Conservation (phyloP, 2,888 invertebrate genomes). For the Odontothrips loti region DNA sequence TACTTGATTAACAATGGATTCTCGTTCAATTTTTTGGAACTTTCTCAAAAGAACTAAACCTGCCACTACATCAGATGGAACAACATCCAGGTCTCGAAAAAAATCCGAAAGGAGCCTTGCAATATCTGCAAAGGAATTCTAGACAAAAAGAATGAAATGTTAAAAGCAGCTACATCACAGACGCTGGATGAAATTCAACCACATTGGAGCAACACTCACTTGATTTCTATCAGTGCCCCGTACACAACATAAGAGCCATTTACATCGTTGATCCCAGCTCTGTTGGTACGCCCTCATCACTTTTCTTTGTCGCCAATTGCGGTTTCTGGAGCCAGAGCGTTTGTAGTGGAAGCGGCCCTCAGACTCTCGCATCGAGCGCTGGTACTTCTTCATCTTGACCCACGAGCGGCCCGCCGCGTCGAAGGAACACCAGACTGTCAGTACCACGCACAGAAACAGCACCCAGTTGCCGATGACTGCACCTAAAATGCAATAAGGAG, state of each 20-base stretch:
- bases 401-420: slow-evolving; percentile 83
- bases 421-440: slow-evolving; percentile 81
- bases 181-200: background rate
- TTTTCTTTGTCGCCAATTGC: slow-evolving; percentile 83
- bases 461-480: slow-evolving; percentile 75
- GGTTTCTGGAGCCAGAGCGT: slow-evolving; percentile 68
- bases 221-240: slow-evolving; percentile 68
- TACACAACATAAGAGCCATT: slow-evolving; percentile 77
- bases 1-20: slow-evolving; percentile 67
- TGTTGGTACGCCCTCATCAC: slow-evolving; percentile 81
- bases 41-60: slow-evolving; percentile 74
- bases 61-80: slow-evolving; percentile 81
- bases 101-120: slow-evolving; percentile 78
- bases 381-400: slow-evolving; percentile 86
- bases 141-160: slow-evolving; percentile 37
- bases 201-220: slow-evolving; percentile 46
- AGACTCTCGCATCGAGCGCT: slow-evolving; percentile 72
- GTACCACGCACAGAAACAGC: slow-evolving; percentile 64
- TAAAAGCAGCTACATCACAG: background rate
- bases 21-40: slow-evolving; percentile 73
- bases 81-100: slow-evolving; percentile 82
- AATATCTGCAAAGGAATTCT: slow-evolving; percentile 81
- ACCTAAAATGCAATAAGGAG: slow-evolving; percentile 53
- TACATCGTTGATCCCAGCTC: slow-evolving; percentile 80
- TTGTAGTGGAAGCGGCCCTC: slow-evolving; percentile 72